A percentile compares a stretch with the other conserved stretches of the same genome.
Evolutionary conservation across 1,140 invertebrate genomes (phyloP).

Genomic region (Lordiphosa mommai): DNA sequence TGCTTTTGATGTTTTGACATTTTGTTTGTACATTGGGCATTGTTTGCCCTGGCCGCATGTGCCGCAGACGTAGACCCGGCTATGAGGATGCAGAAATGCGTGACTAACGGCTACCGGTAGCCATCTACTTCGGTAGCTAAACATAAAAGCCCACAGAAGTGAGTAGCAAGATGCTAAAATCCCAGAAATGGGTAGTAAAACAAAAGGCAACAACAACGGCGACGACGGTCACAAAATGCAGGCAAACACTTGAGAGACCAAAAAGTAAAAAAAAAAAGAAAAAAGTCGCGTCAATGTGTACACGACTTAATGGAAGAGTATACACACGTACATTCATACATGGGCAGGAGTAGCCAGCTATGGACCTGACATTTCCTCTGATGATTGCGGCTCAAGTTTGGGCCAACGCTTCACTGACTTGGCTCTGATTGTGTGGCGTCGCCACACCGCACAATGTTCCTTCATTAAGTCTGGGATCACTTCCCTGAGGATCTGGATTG

Average conservation of each 20-base stretch:
- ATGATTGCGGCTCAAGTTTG: constrained; percentile 55
- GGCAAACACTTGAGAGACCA: constrained; percentile 65
- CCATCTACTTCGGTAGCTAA: constrained; percentile 76
- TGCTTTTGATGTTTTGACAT: constrained; percentile 72
- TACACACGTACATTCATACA: constrained; percentile 29
- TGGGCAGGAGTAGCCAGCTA: constrained; percentile 17
- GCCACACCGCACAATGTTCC: constrained; percentile 18
- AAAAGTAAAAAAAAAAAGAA: constrained; percentile 18
- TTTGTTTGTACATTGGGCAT: constrained; percentile 48
- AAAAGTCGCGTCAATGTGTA: constrained; percentile 74
- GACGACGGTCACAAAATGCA: constrained; percentile 61
- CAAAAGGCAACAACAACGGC: constrained; percentile 45
- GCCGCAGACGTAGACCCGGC: constrained; percentile 22
- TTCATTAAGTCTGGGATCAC: constrained; percentile 70
- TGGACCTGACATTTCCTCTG: constrained; percentile 19
- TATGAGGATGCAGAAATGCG: constrained; percentile 68
- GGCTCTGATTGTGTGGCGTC: constrained; percentile 60
- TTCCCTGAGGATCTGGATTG: constrained; percentile 36
- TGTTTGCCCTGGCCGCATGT: constrained; percentile 52
- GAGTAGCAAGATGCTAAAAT: constrained; percentile 55
- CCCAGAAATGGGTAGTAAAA: constrained; percentile 65
- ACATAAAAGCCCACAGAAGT: constrained; percentile 53
- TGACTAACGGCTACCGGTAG: constrained; percentile 76
- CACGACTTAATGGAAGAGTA: constrained; percentile 73
- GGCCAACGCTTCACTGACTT: constrained; percentile 49